Conservation (phyloP, 2,113 vertebrate species). For the Neopipo cinnamomea region DNA sequence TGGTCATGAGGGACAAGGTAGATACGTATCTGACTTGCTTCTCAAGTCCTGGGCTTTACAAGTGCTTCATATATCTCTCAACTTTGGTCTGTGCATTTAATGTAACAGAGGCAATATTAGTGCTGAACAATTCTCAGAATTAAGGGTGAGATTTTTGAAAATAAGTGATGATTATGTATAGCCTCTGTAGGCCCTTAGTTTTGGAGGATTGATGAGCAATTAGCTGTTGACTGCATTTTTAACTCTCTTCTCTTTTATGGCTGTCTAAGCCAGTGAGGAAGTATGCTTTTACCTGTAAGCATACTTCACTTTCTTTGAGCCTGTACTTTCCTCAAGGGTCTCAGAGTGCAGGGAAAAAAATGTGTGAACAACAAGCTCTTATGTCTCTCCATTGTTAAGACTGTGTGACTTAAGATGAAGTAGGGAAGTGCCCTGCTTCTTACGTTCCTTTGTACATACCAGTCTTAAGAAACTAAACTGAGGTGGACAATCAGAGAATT, state of each 20-base stretch:
- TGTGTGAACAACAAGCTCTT: not conserved
- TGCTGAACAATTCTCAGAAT: not conserved
- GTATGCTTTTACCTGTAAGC: not conserved
- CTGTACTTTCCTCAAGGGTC: not conserved
- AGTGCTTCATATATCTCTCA: not conserved
- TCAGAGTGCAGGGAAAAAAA: not conserved
- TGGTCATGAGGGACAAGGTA: not conserved
- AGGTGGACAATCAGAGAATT: not conserved
- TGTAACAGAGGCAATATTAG: not conserved
- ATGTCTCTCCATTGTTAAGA: not conserved
- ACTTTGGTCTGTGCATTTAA: not conserved
- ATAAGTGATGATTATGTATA: not conserved
- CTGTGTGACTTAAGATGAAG: not conserved
- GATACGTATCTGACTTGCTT: not conserved
- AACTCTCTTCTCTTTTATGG: not conserved
- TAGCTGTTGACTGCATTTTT: not conserved
- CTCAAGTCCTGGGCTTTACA: not conserved
- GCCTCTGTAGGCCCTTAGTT: not conserved
- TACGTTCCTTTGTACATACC: accelerated
- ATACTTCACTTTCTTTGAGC: not conserved
- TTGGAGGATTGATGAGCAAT: not conserved
- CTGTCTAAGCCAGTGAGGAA: not conserved
- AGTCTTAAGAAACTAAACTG: not conserved
- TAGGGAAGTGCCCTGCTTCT: not conserved
- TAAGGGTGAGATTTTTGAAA: not conserved